Evolutionary conservation across 2,113 vertebrate species (phyloP).

Genomic region (Cyanoramphus novaezelandiae): DNA sequence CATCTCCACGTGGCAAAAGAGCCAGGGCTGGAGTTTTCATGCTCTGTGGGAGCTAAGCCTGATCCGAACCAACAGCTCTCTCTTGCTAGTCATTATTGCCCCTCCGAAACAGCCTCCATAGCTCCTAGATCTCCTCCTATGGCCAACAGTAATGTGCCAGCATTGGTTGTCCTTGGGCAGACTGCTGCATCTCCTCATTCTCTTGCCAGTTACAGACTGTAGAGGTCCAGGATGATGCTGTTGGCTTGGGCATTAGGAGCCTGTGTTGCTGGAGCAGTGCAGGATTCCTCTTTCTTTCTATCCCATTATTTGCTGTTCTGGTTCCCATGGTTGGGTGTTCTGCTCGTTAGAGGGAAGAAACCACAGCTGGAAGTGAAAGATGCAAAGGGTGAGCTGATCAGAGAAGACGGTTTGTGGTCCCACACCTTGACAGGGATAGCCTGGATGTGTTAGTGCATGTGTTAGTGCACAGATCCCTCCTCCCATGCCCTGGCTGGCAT

Average conservation of each 20-base stretch:
- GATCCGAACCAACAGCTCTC: neutral
- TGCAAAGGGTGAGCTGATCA: neutral
- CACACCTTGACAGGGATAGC: neutral
- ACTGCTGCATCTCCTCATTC: fast-evolving
- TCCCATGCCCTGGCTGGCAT: neutral
- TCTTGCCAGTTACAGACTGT: neutral
- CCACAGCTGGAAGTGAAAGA: neutral
- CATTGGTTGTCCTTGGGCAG: neutral
- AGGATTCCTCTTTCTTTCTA: no score
- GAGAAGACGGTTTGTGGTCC: neutral
- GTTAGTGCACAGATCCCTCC: neutral
- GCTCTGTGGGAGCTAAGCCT: neutral
- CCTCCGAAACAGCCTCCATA: fast-evolving
- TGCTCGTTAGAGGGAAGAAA: fast-evolving
- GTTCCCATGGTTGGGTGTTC: fast-evolving
- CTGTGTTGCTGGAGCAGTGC: fast-evolving
- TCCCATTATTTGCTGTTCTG: fast-evolving
- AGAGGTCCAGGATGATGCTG: neutral
- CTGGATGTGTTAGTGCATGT: fast-evolving
- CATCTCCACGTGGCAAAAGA: neutral
- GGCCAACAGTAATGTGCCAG: neutral
- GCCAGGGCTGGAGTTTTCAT: neutral
- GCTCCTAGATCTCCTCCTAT: fast-evolving
- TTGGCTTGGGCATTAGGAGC: fast-evolving
- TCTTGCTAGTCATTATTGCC: neutral